Conservation (phyloP, 2,888 invertebrate species). For the Drosophila sordidula region DNA sequence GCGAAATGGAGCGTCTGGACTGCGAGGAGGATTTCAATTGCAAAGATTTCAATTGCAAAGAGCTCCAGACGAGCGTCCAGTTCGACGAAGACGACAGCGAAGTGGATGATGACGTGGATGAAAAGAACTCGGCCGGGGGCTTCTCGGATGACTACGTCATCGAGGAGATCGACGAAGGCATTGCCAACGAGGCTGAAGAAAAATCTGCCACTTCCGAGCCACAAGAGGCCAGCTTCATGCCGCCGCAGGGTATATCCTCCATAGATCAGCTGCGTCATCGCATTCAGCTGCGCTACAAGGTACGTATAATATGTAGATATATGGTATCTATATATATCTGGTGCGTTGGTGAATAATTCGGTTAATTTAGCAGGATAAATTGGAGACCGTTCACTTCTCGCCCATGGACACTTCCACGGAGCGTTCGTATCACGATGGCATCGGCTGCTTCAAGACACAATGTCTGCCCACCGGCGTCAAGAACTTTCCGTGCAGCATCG, state of each 20-base stretch:
- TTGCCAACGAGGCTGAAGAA: slow-evolving; percentile 10
- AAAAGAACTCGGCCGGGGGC: background rate
- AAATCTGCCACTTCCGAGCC: background rate
- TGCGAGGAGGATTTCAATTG: slow-evolving; percentile 54
- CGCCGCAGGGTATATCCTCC: slow-evolving; percentile 3
- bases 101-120: background rate
- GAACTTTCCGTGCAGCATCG: slow-evolving; percentile 77
- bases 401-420: slow-evolving; percentile 81
- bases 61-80: slow-evolving; percentile 3
- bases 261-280: slow-evolving; percentile 38
- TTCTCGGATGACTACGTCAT: slow-evolving; percentile 20
- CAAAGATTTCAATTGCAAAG: slow-evolving; percentile 28
- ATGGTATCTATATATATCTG: background rate
- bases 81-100: background rate
- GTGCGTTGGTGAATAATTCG: background rate
- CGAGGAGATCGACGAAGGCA: slow-evolving; percentile 12
- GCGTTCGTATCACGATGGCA: slow-evolving; percentile 67
- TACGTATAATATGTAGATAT: slow-evolving; percentile 7
- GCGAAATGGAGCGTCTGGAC: background rate
- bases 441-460: slow-evolving; percentile 68
- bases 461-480: slow-evolving; percentile 72
- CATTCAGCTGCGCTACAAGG: slow-evolving; percentile 37
- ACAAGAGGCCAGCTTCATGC: background rate
- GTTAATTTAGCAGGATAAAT: slow-evolving; percentile 38
- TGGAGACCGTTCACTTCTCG: slow-evolving; percentile 64